Conservation (phyloP, 2,888 invertebrate genomes). For the Melanostoma mellinum region DNA sequence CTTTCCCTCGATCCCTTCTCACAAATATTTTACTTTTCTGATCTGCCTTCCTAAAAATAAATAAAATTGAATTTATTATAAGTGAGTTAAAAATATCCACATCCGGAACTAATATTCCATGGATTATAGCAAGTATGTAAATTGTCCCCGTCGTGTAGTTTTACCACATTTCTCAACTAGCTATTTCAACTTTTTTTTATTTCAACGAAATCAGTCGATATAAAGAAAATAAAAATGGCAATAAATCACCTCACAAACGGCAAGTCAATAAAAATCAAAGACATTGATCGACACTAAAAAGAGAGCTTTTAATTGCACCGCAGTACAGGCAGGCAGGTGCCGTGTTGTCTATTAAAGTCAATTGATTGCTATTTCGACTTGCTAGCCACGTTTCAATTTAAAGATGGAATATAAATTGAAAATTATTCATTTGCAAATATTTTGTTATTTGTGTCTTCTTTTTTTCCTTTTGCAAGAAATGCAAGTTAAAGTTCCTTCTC, state of each 20-base stretch:
- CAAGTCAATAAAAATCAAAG: conserved; percentile 51
- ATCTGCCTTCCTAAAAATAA: too few species aligned
- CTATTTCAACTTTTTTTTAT: conserved; percentile 4
- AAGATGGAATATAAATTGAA: conserved; percentile 62
- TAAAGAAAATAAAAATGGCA: conserved; percentile 20
- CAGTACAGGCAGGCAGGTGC: conserved; percentile 38
- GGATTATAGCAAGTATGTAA: conserved; percentile 32
- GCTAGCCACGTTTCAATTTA: conserved; percentile 60
- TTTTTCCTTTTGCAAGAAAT: background rate
- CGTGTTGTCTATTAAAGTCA: conserved; percentile 58
- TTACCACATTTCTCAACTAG: conserved; percentile 28
- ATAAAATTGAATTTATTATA: too few species aligned
- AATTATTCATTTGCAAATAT: conserved; percentile 53
- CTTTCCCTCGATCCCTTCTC: too few species aligned
- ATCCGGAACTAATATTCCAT: conserved; percentile 38
- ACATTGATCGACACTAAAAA: conserved; percentile 52
- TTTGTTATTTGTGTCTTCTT: conserved; percentile 32
- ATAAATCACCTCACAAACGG: conserved; percentile 48
- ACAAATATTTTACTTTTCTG: too few species aligned
- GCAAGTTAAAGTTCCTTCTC: background rate
- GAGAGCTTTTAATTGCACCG: conserved; percentile 50
- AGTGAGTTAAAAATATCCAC: conserved; percentile 8
- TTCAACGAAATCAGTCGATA: conserved; percentile 35
- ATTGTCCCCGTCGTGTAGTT: conserved; percentile 19
- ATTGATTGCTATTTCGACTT: conserved; percentile 49